phyloP scores from a whole-genome alignment of 2,888 invertebrate species.

The Autographa gamma region DNA sequence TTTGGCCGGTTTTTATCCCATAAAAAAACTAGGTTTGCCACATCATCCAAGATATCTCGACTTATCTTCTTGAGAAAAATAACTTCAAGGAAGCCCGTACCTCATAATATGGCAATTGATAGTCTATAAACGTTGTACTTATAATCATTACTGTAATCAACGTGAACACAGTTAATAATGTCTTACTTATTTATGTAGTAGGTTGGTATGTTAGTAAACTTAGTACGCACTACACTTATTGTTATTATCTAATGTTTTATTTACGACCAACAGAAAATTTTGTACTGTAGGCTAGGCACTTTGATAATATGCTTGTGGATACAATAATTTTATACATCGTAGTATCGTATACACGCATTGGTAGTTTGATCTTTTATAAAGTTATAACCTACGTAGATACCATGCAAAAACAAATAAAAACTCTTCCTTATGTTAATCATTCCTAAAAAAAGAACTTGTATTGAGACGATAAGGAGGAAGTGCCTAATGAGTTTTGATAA shows the following conservation, averaged over 20 bases:
- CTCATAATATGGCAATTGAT: background rate
- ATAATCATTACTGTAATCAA: background rate
- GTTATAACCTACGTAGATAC: background rate
- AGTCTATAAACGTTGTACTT: background rate
- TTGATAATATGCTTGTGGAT: background rate
- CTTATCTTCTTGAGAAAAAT: too few relatives aligned
- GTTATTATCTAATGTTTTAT: too few relatives aligned
- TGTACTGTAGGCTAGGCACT: too few relatives aligned
- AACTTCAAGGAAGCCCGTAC: too few relatives aligned
- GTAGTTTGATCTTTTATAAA: background rate
- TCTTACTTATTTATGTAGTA: background rate
- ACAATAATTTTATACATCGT: background rate
- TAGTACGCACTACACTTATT: background rate
- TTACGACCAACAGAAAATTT: too few relatives aligned
- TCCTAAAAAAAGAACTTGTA: background rate
- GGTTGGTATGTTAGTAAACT: too few relatives aligned
- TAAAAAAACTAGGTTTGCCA: too few relatives aligned
- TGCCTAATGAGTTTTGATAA: slow-evolving; percentile 1
- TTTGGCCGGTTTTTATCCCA: too few relatives aligned
- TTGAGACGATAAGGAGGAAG: background rate
- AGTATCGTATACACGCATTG: background rate
- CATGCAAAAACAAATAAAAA: background rate
- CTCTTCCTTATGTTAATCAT: background rate
- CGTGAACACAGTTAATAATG: background rate
- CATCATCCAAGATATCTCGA: too few relatives aligned